A percentile compares a stretch with the other conserved stretches of the same genome.
Conservation (phyloP, 2,888 invertebrate genomes). For the Drosophila prostipennis region DNA sequence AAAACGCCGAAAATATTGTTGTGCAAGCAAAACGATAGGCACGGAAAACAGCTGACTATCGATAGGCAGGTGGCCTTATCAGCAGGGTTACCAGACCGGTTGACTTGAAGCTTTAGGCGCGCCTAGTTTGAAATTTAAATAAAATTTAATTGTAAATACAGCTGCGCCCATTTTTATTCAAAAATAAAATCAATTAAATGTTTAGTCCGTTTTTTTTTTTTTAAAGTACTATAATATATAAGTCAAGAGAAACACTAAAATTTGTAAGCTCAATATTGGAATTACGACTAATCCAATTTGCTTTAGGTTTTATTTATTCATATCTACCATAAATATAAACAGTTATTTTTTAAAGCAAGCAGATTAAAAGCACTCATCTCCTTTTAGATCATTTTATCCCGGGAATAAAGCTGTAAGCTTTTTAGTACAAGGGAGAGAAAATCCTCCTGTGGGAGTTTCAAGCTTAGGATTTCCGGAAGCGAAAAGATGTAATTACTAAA, state of each 20-base stretch:
- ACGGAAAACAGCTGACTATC: conserved; percentile 40
- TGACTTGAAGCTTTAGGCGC: background rate
- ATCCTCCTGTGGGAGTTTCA: too few relatives aligned
- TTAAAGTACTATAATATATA: too few relatives aligned
- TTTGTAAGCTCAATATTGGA: too few relatives aligned
- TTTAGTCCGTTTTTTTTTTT: too few relatives aligned
- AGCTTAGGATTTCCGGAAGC: too few relatives aligned
- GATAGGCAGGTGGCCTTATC: background rate
- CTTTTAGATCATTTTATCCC: background rate
- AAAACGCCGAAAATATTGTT: conserved; percentile 47
- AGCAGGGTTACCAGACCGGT: background rate
- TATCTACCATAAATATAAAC: background rate
- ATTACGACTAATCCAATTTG: too few relatives aligned
- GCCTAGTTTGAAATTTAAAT: background rate
- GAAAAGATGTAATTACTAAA: too few relatives aligned
- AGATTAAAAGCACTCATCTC: background rate
- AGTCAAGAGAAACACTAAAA: too few relatives aligned
- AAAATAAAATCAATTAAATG: too few relatives aligned
- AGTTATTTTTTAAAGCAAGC: background rate
- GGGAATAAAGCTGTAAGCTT: background rate
- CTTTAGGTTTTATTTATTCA: too few relatives aligned
- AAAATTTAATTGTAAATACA: too few relatives aligned
- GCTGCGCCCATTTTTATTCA: too few relatives aligned
- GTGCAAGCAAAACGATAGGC: conserved; percentile 54
- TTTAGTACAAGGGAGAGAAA: background rate